phyloP scores from a whole-genome alignment of 2,888 invertebrate genomes.

The Ectemnius continuus region DNA sequence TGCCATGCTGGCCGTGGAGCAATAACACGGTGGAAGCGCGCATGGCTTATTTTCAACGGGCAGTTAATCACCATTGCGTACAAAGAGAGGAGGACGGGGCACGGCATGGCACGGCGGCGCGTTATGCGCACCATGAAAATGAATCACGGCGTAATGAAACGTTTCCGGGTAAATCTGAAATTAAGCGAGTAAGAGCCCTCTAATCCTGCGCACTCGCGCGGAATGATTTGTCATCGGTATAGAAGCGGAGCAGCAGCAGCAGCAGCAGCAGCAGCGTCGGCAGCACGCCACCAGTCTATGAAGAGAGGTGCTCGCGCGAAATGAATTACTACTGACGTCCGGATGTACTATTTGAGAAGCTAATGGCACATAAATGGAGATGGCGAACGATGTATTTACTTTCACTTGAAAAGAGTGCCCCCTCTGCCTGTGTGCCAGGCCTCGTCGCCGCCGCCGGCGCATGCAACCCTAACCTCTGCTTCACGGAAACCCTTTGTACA shows the following conservation, averaged over 20 bases:
- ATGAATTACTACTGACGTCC: neutral
- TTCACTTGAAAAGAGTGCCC: constrained; percentile 46
- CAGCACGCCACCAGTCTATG: neutral
- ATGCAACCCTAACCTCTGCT: constrained; percentile 42
- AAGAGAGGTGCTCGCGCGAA: constrained; percentile 2
- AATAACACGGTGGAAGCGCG: no score
- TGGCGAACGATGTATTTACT: constrained; percentile 46
- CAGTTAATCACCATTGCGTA: no score
- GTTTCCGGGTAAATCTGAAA: no score
- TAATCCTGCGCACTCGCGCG: neutral
- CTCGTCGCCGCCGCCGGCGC: neutral
- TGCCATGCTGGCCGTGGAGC: no score
- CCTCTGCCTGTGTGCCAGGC: constrained; percentile 16
- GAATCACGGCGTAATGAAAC: neutral
- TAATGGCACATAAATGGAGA: constrained; percentile 29
- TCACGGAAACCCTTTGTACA: constrained; percentile 15
- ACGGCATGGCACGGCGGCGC: no score
- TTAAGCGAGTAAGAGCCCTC: neutral
- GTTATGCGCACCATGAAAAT: no score
- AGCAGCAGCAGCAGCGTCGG: neutral
- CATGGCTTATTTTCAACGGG: no score
- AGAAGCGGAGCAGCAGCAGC: neutral
- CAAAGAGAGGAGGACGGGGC: no score
- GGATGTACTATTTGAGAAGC: constrained; percentile 25
- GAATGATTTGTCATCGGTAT: constrained; percentile 3